Base-by-base conservation (phyloP, 2,113 vertebrate genomes). In the Pseudopodoces humilis region DNA sequence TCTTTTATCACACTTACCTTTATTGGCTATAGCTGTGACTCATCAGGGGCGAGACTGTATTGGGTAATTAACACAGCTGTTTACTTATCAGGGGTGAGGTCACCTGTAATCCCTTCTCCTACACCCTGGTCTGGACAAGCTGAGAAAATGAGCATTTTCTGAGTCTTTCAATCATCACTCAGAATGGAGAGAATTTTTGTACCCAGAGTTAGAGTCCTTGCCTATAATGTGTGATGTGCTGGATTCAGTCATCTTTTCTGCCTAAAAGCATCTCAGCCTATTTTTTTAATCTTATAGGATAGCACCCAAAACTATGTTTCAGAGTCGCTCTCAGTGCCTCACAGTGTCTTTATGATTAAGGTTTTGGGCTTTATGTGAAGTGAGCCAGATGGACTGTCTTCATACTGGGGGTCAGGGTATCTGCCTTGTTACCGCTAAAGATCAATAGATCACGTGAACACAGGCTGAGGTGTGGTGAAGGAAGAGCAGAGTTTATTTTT, bases 191-290 rank as follows among this genome's bases (percentile, higher is more conserved):
- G 24, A 75, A 70, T 58, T 70, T 70, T 82, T 37, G 33, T 20
- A 59, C 47, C 18, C 30, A 56, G 64, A 49, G 8, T 39, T 44
- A 28, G 22, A 63, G 30, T n/a, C 27, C 44, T 83, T 64, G 31
- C 7, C 64, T 30, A 27, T 0, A 0, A 50, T 27, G 19, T 58
- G 21, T 14, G n/a, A 56, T 4, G 2, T 58, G 58, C 56, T 91
- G 52, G 44, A 79, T 75, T 89, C 58, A 67, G 20, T 23, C 30
- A 12, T 59, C 30, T 56, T 63, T 82, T 71, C 49, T 35, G 31
- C 28, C 37, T 65, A 20, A 76, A 76, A 27, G 17, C 37, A 72
- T 62, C 22, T 41, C 25, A 83, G 33, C 10, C 23, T 15, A 23
- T 68, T 85, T 87, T 53, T 94, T 85, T n/a, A 35, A 25, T 27